Percentiles rank a stretch among this genome's conserved stretches.
Conservation (phyloP, 2,113 vertebrate species). For the Philantomba maxwellii region DNA sequence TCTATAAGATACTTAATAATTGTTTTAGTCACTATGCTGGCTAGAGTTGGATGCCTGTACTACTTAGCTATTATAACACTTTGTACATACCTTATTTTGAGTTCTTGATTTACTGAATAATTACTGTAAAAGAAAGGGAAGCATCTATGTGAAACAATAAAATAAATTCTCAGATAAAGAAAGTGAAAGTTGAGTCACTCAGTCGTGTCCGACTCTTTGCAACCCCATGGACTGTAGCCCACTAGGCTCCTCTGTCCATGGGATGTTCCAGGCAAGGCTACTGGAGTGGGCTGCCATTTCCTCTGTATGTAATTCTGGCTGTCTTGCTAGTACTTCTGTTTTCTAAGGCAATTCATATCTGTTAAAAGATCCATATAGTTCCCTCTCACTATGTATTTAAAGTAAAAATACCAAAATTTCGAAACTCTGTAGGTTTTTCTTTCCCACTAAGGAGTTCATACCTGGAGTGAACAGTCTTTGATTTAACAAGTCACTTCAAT, state of each 20-base stretch:
- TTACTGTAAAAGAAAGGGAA: not conserved
- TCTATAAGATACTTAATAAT: not conserved
- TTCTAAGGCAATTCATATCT: not conserved
- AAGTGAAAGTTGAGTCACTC: not conserved
- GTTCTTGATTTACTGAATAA: not conserved
- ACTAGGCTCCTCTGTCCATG: not conserved
- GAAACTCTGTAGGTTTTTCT: not conserved
- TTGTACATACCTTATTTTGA: not conserved
- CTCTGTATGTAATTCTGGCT: not conserved
- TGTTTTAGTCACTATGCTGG: not conserved
- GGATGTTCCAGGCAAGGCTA: not conserved
- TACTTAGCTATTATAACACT: not conserved
- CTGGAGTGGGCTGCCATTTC: not conserved
- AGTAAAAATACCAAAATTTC: not conserved
- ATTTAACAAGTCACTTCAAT: not conserved
- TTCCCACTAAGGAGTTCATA: not conserved
- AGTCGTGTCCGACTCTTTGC: fast-evolving
- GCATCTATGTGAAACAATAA: not conserved
- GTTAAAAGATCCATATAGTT: not conserved
- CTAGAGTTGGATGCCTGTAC: not conserved
- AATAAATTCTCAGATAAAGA: not conserved
- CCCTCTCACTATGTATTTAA: not conserved
- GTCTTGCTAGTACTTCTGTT: not conserved
- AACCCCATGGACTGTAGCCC: not conserved
- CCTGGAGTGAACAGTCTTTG: not conserved